phyloP scores from a whole-genome alignment of 2,797 vertebrate species.

The Scarus forsteni region DNA sequence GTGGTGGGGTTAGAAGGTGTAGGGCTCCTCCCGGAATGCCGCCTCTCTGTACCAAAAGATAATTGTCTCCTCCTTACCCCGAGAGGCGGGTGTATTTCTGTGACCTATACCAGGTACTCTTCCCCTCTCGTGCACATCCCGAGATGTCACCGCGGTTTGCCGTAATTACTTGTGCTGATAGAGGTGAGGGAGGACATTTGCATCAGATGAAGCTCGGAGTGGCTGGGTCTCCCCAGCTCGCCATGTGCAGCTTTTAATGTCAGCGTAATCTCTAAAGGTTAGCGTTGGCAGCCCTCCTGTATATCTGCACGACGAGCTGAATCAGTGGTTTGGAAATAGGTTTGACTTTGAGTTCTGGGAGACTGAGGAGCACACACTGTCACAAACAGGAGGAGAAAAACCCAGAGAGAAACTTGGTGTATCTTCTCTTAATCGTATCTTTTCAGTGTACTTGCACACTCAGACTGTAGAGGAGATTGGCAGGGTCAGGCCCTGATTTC shows the following conservation, averaged over 20 bases:
- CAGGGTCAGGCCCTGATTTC: conserved; percentile 28
- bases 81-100: conserved; percentile 73
- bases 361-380: conserved; percentile 19
- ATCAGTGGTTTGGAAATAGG: conserved; percentile 75
- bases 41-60: conserved; percentile 64
- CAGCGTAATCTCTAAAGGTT: conserved; percentile 83
- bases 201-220: conserved; percentile 69
- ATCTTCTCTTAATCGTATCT: conserved; percentile 1
- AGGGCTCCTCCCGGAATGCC: conserved; percentile 52
- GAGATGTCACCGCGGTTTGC: conserved; percentile 76
- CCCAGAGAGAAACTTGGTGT: conserved; percentile 10
- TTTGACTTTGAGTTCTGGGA: conserved; percentile 73
- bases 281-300: conserved; percentile 52
- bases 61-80: conserved; percentile 77
- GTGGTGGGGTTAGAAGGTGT: conserved; percentile 8
- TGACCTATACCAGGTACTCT: conserved; percentile 75
- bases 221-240: conserved; percentile 53
- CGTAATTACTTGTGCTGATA: conserved; percentile 87
- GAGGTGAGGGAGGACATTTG: conserved; percentile 83
- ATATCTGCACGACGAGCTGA: conserved; percentile 69
- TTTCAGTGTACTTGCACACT: conserved; percentile 5
- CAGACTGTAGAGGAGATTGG: conserved; percentile 18
- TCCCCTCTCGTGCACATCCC: conserved; percentile 58
- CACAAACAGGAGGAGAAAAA: conserved; percentile 19
- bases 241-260: conserved; percentile 78